Evolutionary conservation across 2,797 vertebrate species (phyloP).

Genomic region (Picus viridis): DNA sequence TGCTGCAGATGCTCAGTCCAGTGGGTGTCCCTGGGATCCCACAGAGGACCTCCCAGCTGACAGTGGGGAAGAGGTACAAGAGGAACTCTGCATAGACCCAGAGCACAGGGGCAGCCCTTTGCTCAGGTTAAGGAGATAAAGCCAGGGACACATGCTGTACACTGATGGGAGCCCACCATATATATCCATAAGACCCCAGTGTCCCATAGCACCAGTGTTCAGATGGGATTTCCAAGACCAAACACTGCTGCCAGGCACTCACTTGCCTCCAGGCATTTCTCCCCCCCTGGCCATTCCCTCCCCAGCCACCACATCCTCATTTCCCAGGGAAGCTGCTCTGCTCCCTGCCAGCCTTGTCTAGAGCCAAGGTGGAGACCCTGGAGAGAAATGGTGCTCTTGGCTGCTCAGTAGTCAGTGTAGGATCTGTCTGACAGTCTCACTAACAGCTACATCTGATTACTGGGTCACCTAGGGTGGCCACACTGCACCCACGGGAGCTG

Average conservation of each 20-base stretch:
- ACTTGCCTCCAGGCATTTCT: neutral
- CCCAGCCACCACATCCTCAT: neutral
- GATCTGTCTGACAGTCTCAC: slow-evolving; percentile 70
- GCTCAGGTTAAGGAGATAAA: neutral
- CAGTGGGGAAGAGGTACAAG: neutral
- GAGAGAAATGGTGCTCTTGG: slow-evolving; percentile 49
- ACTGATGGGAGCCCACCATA: neutral
- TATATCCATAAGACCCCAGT: neutral
- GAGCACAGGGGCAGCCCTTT: neutral
- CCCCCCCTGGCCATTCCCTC: neutral
- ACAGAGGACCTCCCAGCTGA: neutral
- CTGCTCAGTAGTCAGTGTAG: slow-evolving; percentile 80
- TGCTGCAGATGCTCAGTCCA: neutral
- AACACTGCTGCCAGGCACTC: neutral
- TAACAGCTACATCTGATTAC: slow-evolving; percentile 84
- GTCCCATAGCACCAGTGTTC: neutral
- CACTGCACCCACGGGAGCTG: neutral
- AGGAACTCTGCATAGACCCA: neutral
- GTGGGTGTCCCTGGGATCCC: neutral
- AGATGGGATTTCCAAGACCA: neutral
- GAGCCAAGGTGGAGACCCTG: neutral
- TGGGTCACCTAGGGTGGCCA: slow-evolving; percentile 73
- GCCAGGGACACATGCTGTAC: accelerated
- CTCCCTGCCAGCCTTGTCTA: neutral
- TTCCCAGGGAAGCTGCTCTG: neutral